These are phyloP conservation scores for Phenacoccus solenopsis DNA, from an alignment of 1,140 invertebrate species.

Conservation along the genomic window DNA sequence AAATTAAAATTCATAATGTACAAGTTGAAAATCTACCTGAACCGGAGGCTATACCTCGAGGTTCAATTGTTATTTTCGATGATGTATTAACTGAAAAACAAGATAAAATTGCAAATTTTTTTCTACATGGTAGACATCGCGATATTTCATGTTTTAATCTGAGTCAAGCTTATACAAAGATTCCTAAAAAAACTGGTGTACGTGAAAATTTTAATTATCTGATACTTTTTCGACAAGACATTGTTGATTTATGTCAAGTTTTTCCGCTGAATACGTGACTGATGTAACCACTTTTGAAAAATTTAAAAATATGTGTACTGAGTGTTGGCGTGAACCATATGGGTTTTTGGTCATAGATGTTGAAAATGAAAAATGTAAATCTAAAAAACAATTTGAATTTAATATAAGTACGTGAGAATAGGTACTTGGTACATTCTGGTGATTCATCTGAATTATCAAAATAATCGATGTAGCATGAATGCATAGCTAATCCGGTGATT, in stretches of 20 bases:
- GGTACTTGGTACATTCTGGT: too few relatives aligned
- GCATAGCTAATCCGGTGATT: too few relatives aligned
- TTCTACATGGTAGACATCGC: conserved; percentile 33
- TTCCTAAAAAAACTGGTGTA: conserved; percentile 32
- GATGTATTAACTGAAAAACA: conserved; percentile 32
- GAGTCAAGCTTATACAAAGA: conserved; percentile 32
- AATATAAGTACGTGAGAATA: too few relatives aligned
- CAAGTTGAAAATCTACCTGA: background rate
- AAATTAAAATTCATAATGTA: background rate
- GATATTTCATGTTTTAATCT: conserved; percentile 34
- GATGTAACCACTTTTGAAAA: too few relatives aligned
- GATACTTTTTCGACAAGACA: conserved; percentile 33
- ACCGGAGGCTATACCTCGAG: background rate
- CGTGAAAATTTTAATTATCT: conserved; percentile 34
- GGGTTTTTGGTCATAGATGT: too few relatives aligned
- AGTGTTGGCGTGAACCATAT: too few relatives aligned
- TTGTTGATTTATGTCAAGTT: conserved; percentile 33
- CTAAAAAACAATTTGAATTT: too few relatives aligned
- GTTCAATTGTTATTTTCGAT: conserved; percentile 33
- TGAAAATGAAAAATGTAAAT: too few relatives aligned
- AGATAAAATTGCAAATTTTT: conserved; percentile 26
- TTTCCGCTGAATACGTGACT: too few relatives aligned
- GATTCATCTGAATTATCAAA: too few relatives aligned
- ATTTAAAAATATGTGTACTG: too few relatives aligned
- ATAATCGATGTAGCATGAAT: too few relatives aligned